phyloP scores from a whole-genome alignment of 2,797 vertebrate species.

The Chelon labrosus region DNA sequence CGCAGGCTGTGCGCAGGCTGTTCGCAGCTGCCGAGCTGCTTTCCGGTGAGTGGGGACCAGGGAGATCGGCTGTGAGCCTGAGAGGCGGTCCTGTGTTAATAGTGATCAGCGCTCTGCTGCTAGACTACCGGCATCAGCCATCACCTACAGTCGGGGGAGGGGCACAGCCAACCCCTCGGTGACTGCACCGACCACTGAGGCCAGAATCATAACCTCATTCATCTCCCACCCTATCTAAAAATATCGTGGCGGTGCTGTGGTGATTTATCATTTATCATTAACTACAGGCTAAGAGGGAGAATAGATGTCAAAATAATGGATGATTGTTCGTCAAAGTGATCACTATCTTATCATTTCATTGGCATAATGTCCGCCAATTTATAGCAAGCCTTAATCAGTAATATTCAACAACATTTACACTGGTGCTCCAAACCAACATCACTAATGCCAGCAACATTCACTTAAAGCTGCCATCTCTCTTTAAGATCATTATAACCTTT shows the following conservation, averaged over 20 bases:
- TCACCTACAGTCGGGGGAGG: slow-evolving; percentile 84
- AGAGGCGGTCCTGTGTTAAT: slow-evolving; percentile 88
- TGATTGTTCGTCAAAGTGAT: slow-evolving; percentile 51
- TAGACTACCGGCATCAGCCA: slow-evolving; percentile 83
- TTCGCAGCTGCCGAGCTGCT: slow-evolving; percentile 82
- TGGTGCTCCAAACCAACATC: neutral
- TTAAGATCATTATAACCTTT: neutral
- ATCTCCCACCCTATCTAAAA: slow-evolving; percentile 73
- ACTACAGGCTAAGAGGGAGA: slow-evolving; percentile 42
- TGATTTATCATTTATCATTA: slow-evolving; percentile 75
- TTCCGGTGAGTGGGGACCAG: slow-evolving; percentile 71
- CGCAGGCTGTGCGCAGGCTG: slow-evolving; percentile 72
- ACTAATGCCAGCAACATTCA: slow-evolving; percentile 15
- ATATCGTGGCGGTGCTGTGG: slow-evolving; percentile 56
- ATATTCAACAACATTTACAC: slow-evolving; percentile 39
- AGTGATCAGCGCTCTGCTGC: slow-evolving; percentile 84
- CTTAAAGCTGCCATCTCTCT: slow-evolving; percentile 5
- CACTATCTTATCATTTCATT: slow-evolving; percentile 55
- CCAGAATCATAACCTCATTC: slow-evolving; percentile 77
- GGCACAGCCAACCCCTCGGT: slow-evolving; percentile 67
- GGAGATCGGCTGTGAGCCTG: slow-evolving; percentile 66
- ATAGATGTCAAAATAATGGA: slow-evolving; percentile 59
- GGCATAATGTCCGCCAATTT: slow-evolving; percentile 59
- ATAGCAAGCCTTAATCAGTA: slow-evolving; percentile 51
- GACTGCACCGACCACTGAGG: slow-evolving; percentile 70